Evolutionary conservation across 30 jellyfish, hydroid and myxozoan genomes (phyloP), one percentile per base, ranked within the genome.

Genomic region (Aurelia aurita): DNA sequence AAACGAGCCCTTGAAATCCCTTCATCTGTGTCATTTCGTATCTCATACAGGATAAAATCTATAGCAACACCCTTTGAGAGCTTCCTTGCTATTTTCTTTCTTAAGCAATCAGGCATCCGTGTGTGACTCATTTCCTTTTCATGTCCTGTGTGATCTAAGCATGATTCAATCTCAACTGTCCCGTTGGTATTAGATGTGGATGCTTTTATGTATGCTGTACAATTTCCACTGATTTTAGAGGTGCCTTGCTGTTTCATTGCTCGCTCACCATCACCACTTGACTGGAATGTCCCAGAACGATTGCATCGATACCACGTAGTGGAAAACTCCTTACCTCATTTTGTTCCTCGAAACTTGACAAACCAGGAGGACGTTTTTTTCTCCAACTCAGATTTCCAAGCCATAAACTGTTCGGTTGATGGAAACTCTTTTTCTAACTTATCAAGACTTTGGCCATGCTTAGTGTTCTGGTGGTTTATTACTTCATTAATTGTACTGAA

Each of bases 231-330:
- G 61, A 80, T 80, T 47, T 80, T 80, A 11, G 91, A 80, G 18
- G 84, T 66, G 82, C 84, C 91, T 69, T 46, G 84, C 65, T 65
- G 91, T 59, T 79, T 79, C 89, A 79, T 79, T 2, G 89, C 80
- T 44, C 80, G 55, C 31, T 79, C 43, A 25, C 89, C 89, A 2
- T 61, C 61, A 32, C 70, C 81, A 49, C 89, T 70, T 45, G 71
- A 63, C 72, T 55, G 61, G 34, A 29, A 67, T 18, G 58, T 79
- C 53, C 81, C 89, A 31, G 81, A 39, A 26, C 87, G 54, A 54
- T 79, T 79, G 58, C 89, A 61, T 49, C 89, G 47, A 63, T 60
- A 79, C 89, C 89, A 79, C 32, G 61, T 35, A 60, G 61, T 79
- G 76, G 67, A 49, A 45, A 34, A 58, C 16, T 35, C 59, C 23